Percentiles rank a stretch among this genome's conserved stretches.
These are phyloP conservation scores for Machimus rusticus DNA, from an alignment of 2,888 invertebrate species.

Conservation along the genomic window DNA sequence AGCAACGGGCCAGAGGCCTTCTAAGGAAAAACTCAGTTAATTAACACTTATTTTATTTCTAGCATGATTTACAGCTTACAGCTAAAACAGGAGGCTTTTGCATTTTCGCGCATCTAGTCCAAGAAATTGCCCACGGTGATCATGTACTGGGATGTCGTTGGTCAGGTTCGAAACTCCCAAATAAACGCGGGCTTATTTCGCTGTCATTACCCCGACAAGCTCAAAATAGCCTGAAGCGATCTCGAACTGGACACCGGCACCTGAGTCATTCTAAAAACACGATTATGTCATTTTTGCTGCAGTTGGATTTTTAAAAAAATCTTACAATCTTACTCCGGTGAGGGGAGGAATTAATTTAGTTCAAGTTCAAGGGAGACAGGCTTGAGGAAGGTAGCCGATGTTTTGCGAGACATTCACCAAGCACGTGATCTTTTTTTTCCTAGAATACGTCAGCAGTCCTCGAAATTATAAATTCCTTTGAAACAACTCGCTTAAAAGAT, in stretches of 20 bases:
- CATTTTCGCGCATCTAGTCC: conserved; percentile 67
- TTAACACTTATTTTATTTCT: not conserved
- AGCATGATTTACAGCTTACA: conserved; percentile 36
- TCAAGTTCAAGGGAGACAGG: not conserved
- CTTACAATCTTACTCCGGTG: not conserved
- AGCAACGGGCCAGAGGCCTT: not conserved
- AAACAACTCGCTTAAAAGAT: not conserved
- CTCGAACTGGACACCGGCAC: conserved; percentile 66
- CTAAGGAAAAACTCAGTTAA: not conserved
- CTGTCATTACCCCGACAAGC: conserved; percentile 66
- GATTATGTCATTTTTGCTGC: not conserved
- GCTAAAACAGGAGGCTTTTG: conserved; percentile 68
- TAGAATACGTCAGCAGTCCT: conserved; percentile 67
- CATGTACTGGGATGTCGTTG: conserved; percentile 63
- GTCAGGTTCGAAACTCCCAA: conserved; percentile 50
- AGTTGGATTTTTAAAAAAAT: not conserved
- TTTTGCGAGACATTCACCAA: conserved; percentile 58
- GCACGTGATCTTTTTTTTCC: conserved; percentile 65
- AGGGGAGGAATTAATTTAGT: not conserved
- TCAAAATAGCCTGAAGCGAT: conserved; percentile 65
- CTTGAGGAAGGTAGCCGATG: not conserved
- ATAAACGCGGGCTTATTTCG: conserved; percentile 62
- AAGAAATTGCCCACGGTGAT: conserved; percentile 66
- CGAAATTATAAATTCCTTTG: not conserved
- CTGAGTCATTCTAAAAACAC: conserved; percentile 65